These are phyloP conservation scores for Rhagoletis pomonella DNA, from an alignment of 1,140 invertebrate species.

Conservation along the genomic window DNA sequence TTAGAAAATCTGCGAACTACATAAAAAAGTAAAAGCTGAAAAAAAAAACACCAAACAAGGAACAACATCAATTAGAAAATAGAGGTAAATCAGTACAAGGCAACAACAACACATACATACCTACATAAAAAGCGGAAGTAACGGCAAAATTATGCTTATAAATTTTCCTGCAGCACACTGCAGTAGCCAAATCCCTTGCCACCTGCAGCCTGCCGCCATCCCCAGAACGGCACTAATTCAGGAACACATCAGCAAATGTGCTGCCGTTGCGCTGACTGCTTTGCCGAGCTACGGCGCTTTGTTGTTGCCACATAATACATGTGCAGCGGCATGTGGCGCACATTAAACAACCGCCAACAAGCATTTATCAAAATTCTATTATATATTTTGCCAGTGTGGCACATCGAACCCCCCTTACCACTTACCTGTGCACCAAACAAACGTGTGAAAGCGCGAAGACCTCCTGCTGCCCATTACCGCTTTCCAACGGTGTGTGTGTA, in stretches of 20 bases:
- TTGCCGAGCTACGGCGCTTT: neutral
- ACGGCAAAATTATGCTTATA: slow-evolving; percentile 47
- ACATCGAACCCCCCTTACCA: neutral
- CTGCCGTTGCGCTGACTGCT: neutral
- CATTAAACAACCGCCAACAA: slow-evolving; percentile 51
- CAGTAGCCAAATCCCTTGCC: neutral
- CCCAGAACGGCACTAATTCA: neutral
- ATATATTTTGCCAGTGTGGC: slow-evolving; percentile 31
- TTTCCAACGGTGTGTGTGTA: neutral
- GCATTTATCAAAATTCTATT: slow-evolving; percentile 52
- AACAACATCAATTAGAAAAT: slow-evolving; percentile 7
- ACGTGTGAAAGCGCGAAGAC: slow-evolving; percentile 12
- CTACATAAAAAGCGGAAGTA: slow-evolving; percentile 34
- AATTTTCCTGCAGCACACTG: slow-evolving; percentile 10
- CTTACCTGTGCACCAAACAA: slow-evolving; percentile 5
- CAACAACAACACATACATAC: neutral
- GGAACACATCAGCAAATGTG: slow-evolving; percentile 20
- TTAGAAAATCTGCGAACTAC: slow-evolving; percentile 25
- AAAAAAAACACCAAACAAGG: slow-evolving; percentile 10
- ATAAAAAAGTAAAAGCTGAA: neutral
- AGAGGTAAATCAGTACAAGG: neutral
- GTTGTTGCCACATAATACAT: neutral
- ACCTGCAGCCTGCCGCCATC: neutral
- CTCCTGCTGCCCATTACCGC: neutral
- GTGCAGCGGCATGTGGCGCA: slow-evolving; percentile 24